phyloP scores from a whole-genome alignment of 2,797 vertebrate genomes.

The Lepilemur septentrionalis region DNA sequence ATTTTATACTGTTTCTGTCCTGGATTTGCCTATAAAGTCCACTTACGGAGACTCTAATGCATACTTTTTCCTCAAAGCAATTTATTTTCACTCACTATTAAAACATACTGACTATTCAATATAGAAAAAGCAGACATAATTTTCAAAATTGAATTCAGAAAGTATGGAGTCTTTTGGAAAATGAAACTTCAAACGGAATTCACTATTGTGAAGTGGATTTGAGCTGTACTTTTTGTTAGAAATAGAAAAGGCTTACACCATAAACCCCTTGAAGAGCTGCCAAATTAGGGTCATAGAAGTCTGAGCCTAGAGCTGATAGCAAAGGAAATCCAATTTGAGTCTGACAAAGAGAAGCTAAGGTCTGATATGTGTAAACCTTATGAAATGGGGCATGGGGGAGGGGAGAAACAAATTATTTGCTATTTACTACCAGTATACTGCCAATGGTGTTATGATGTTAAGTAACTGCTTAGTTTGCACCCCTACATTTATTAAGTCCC shows the following conservation, averaged over 20 bases:
- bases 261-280: conserved; percentile 59
- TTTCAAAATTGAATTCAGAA: conserved; percentile 24
- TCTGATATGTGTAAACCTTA: conserved; percentile 55
- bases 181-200: conserved; percentile 50
- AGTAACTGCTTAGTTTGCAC: conserved; percentile 29
- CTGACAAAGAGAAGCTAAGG: conserved; percentile 68
- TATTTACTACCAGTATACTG: conserved; percentile 42
- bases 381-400: neutral
- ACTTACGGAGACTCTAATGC: neutral
- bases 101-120: neutral
- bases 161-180: conserved; percentile 11
- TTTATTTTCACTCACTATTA: conserved; percentile 3
- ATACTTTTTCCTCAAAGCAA: neutral
- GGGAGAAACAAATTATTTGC: conserved; percentile 38
- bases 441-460: neutral
- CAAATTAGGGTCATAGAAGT: conserved; percentile 73
- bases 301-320: conserved; percentile 67
- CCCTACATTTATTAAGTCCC: neutral
- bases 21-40: neutral
- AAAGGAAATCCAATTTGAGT: conserved; percentile 68
- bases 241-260: conserved; percentile 65
- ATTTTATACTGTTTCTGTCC: neutral
- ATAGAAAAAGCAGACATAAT: neutral
- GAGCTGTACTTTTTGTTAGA: conserved; percentile 52
- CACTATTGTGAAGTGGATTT: conserved; percentile 65